A percentile compares a stretch with the other conserved stretches of the same genome.
phyloP scores from a whole-genome alignment of 1,140 invertebrate genomes.

The Mylabris phalerata region DNA sequence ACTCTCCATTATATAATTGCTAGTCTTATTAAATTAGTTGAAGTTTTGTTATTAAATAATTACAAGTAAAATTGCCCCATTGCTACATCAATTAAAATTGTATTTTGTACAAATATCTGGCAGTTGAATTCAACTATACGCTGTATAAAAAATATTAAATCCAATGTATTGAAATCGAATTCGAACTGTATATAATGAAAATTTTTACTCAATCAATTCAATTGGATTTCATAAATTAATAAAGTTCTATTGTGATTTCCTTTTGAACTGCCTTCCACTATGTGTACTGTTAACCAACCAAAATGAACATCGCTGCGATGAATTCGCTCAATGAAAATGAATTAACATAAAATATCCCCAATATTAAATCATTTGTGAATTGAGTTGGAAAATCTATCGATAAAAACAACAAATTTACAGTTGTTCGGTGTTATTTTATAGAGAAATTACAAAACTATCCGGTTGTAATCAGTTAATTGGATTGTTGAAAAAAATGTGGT shows the following conservation, averaged over 20 bases:
- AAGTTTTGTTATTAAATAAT: neutral
- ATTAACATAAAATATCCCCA: neutral
- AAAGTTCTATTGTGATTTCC: too few relatives aligned
- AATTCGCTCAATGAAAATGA: neutral
- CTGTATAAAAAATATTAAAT: too few relatives aligned
- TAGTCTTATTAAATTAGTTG: slow-evolving; percentile 19
- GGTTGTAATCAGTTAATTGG: too few relatives aligned
- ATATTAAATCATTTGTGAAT: neutral
- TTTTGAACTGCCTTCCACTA: too few relatives aligned
- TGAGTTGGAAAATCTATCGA: too few relatives aligned
- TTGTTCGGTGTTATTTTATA: too few relatives aligned
- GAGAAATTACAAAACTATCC: too few relatives aligned
- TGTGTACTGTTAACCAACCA: too few relatives aligned
- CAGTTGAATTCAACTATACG: too few relatives aligned
- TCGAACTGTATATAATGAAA: neutral
- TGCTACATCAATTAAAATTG: neutral
- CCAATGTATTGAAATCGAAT: neutral
- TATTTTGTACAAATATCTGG: too few relatives aligned
- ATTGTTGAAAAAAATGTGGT: neutral
- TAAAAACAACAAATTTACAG: too few relatives aligned
- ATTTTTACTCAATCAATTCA: neutral
- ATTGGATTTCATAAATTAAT: neutral
- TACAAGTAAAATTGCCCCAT: neutral
- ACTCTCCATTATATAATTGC: slow-evolving; percentile 18
- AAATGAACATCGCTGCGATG: too few relatives aligned